Evolutionary conservation across 2,797 vertebrate species (phyloP), one percentile per base, ranked within the genome.

Genomic region (Falco cherrug): DNA sequence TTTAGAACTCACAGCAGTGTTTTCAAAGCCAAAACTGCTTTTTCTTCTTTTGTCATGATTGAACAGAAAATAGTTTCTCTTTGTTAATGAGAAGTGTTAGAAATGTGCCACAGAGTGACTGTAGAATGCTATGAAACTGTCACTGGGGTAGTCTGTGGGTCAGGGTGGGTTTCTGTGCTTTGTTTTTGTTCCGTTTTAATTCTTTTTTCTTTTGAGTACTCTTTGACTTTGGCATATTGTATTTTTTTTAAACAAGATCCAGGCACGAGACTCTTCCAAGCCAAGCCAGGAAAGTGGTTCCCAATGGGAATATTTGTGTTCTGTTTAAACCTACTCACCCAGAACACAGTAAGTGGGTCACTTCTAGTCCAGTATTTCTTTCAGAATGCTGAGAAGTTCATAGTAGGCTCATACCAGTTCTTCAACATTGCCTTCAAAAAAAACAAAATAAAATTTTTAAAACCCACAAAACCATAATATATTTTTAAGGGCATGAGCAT

Each of bases 321-420:
- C 91, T 70, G 56, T 93, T 94, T 37, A 33, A 84, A 92, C 81
- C 59, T 87, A 71, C 94, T 90, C 91, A 59, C 80, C 83, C 90
- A 76, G 60, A 91, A 70, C 56, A 41, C 25, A 84, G 45, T 91
- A 90, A 97, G 75, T 4, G 2, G 78, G 94, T 95, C 91, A 82
- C 20, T 76, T 74, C 60, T 74, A 29, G 31, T 70, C 60, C 69
- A 39, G 0, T 76, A 45, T 90, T 87, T 93, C 63, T 74, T 88
- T 96, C 39, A 45, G 33, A 76, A 35, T n/a, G 15, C 25, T 65
- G 24, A 71, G 17, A 73, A 87, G 37, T 80, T 83, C 10, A 9
- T 61, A 76, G 20, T 37, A 43, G 70, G 26, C 48, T 57, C 24
- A 3, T 39, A 68, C 10, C 41, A 68, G 57, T 87, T 70, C 74